A percentile compares a stretch with the other conserved stretches of the same genome.
phyloP scores from a whole-genome alignment of 2,113 vertebrate genomes.

The Todiramphus chloris region DNA sequence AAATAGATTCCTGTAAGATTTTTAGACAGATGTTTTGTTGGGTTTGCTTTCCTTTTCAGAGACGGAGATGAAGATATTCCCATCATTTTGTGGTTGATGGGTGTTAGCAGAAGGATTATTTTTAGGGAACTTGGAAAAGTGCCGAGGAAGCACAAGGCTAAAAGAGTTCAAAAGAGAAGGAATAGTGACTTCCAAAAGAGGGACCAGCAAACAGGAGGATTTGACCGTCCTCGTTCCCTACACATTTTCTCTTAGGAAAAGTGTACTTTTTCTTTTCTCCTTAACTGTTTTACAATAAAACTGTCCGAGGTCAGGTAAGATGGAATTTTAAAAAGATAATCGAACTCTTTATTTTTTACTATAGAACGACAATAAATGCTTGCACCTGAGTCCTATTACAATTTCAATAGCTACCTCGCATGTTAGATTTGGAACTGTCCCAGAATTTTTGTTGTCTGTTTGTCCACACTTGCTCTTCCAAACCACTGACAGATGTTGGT shows the following conservation, averaged over 20 bases:
- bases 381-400: not conserved
- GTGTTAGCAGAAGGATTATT: slow-evolving; percentile 49
- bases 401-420: not conserved
- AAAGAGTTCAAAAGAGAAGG: not conserved
- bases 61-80: slow-evolving; percentile 7
- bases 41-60: not conserved
- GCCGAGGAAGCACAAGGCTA: slow-evolving; percentile 15
- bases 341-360: not conserved
- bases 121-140: slow-evolving; percentile 45
- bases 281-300: not conserved
- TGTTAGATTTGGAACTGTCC: not conserved
- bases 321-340: not conserved
- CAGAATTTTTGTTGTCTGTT: not conserved
- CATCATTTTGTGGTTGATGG: slow-evolving; percentile 31
- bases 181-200: not conserved
- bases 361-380: not conserved
- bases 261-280: not conserved
- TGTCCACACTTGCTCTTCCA: not conserved
- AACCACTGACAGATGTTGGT: not conserved
- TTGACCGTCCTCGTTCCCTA: not conserved
- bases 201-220: not conserved
- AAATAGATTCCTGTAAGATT: not conserved
- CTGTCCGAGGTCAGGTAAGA: not conserved
- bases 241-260: not conserved
- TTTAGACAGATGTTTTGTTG: slow-evolving; percentile 4